Evolutionary conservation across 2,797 vertebrate genomes (phyloP).

Genomic region (Otus scops): DNA sequence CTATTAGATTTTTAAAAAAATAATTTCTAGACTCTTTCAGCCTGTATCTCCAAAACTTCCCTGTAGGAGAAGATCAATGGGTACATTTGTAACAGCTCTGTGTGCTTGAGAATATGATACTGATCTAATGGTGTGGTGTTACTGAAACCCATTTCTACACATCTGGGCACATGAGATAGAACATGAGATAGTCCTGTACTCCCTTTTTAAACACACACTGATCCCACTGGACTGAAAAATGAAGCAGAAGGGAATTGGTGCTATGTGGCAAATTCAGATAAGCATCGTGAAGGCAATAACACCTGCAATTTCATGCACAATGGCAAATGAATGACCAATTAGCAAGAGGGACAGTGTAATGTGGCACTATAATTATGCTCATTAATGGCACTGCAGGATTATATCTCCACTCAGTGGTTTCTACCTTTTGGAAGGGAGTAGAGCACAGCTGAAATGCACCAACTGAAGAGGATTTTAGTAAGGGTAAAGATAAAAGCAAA

Average conservation of each 20-base stretch:
- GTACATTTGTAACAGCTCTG: background rate
- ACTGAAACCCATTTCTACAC: constrained; percentile 39
- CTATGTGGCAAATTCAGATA: constrained; percentile 14
- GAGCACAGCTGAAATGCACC: background rate
- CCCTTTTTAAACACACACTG: background rate
- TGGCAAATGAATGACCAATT: constrained; percentile 57
- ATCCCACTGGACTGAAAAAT: constrained; percentile 42
- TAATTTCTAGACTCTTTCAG: background rate
- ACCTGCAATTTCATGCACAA: constrained; percentile 37
- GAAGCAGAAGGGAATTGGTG: constrained; percentile 32
- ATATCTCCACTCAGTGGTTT: constrained; percentile 11
- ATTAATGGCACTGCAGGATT: constrained; percentile 55
- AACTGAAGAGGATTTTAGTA: background rate
- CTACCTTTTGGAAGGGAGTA: background rate
- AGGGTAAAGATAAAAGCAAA: background rate
- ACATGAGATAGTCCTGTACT: background rate
- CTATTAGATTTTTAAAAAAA: background rate
- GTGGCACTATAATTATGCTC: constrained; percentile 42
- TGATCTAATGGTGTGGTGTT: background rate
- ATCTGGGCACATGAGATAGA: constrained; percentile 11
- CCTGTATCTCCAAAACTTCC: background rate
- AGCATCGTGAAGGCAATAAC: background rate
- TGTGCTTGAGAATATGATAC: background rate
- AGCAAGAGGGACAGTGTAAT: constrained; percentile 52
- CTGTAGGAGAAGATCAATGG: background rate